Evolutionary conservation across 2,113 vertebrate genomes (phyloP), one percentile per base, ranked within the genome.

Genomic region (Tupaia chinensis): DNA sequence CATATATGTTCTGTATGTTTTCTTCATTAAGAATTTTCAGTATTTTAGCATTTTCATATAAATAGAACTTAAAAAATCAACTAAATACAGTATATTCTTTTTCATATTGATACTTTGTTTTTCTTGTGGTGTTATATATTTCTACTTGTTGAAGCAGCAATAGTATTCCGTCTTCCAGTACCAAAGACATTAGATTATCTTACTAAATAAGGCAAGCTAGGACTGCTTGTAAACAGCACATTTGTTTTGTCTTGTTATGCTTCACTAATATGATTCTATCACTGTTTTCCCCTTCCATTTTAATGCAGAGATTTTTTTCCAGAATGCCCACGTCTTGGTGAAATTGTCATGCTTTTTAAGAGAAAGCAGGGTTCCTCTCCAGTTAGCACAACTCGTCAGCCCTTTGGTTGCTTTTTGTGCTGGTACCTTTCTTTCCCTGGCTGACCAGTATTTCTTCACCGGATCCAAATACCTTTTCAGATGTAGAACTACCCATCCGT

Each of bases 311-410:
- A 25, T 63, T 82, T 68, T 94, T 93, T 84, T 23, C 53, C 72
- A 72, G 68, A 61, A 56, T n/a, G 58, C n/a, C 29, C 65, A 93
- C 61, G 69, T 78, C 13, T 56, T 61, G 34, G 76, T 60, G 77
- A 91, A 97, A 93, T 77, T 80, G 22, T 82, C 53, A 65, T 91
- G 63, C 10, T 93, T 93, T 60, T 22, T 23, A 91, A 68, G 7
- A 94, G 68, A 94, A 91, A 93, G 22, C 68, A 53, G 1, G 2
- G 90, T 96, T 97, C 79, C 85, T 97, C 29, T 96, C 44, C 25
- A 27, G 13, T 81, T 89, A 15, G 32, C 23, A 54, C 53, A 53
- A 53, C 32, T 97, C 86, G 58, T 94, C 88, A 96, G 0, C 65
- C 85, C 4, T 66, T 93, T 84, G 54, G 68, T 3, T 80, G 61